phyloP scores from a whole-genome alignment of 2,888 invertebrate species.

The Tenthredo scrophulariae region DNA sequence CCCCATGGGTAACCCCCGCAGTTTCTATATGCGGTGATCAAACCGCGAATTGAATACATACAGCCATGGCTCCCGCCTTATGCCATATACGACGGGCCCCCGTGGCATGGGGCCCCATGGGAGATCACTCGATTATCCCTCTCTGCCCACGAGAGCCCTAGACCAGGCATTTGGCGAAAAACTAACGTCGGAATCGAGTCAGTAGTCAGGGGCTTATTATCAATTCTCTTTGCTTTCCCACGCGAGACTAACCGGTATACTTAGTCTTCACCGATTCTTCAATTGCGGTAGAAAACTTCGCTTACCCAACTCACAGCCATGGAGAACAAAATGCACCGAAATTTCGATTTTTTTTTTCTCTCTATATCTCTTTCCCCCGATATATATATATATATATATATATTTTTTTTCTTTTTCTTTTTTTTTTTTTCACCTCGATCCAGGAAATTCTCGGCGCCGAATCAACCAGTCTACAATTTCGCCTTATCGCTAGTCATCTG shows the following conservation, averaged over 20 bases:
- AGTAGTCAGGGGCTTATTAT: slow-evolving; percentile 67
- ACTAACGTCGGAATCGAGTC: slow-evolving; percentile 60
- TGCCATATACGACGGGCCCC: slow-evolving; percentile 53
- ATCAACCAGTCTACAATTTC: slow-evolving; percentile 91
- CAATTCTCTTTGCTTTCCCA: slow-evolving; percentile 73
- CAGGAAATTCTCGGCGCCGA: slow-evolving; percentile 90
- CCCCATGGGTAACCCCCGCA: slow-evolving; percentile 57
- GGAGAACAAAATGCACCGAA: no score
- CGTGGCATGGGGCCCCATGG: slow-evolving; percentile 65
- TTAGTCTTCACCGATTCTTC: not conserved
- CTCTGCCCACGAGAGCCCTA: slow-evolving; percentile 55
- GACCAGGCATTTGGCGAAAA: slow-evolving; percentile 64
- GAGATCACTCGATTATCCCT: slow-evolving; percentile 71
- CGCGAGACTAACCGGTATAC: slow-evolving; percentile 51
- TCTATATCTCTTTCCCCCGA: no score
- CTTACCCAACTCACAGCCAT: no score
- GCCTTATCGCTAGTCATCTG: slow-evolving; percentile 91
- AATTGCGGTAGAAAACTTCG: not conserved
- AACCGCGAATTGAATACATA: slow-evolving; percentile 75
- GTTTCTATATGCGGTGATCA: slow-evolving; percentile 68
- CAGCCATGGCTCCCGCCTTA: not conserved
- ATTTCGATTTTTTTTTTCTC: no score
- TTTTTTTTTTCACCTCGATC: slow-evolving; percentile 60
- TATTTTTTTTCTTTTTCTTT: no score
- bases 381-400: no score